A percentile compares a stretch with the other conserved stretches of the same genome.
Conservation (phyloP, 2,888 invertebrate genomes). For the Macaria liturata region DNA sequence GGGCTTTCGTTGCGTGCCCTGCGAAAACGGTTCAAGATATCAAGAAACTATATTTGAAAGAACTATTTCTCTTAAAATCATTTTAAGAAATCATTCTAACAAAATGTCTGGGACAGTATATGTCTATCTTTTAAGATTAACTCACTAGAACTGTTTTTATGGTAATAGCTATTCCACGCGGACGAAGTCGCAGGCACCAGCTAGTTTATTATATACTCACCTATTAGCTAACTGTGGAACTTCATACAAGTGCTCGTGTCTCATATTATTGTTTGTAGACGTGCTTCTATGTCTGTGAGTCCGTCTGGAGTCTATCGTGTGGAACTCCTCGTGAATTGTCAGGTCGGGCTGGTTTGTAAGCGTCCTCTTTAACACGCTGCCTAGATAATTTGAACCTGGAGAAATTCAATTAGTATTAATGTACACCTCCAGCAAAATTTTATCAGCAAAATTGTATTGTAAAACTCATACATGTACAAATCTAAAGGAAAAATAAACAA, state of each 20-base stretch:
- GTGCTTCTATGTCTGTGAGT: constrained; percentile 74
- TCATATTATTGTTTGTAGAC: constrained; percentile 85
- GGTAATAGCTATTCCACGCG: no score
- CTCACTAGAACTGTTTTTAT: no score
- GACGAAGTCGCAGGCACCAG: no score
- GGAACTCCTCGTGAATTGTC: constrained; percentile 87
- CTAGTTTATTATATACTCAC: constrained; percentile 40
- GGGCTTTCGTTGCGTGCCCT: no score
- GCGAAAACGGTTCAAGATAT: no score
- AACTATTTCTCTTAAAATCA: no score
- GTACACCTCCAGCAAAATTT: not conserved
- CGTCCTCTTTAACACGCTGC: constrained; percentile 92
- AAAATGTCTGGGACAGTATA: no score
- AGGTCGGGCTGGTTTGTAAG: constrained; percentile 92
- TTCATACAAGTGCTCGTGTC: constrained; percentile 94
- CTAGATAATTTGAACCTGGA: constrained; percentile 87
- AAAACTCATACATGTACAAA: not conserved
- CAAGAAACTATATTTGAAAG: no score
- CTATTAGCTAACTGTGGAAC: constrained; percentile 87
- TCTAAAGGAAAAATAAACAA: constrained; percentile 13
- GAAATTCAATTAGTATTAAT: not conserved
- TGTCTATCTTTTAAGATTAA: no score
- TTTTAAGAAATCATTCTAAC: no score
- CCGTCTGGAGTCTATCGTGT: constrained; percentile 89
- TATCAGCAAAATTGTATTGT: not conserved